Evolutionary conservation across 1,140 invertebrate genomes (phyloP), one percentile per base, ranked within the genome.

Genomic region (Manduca sexta): DNA sequence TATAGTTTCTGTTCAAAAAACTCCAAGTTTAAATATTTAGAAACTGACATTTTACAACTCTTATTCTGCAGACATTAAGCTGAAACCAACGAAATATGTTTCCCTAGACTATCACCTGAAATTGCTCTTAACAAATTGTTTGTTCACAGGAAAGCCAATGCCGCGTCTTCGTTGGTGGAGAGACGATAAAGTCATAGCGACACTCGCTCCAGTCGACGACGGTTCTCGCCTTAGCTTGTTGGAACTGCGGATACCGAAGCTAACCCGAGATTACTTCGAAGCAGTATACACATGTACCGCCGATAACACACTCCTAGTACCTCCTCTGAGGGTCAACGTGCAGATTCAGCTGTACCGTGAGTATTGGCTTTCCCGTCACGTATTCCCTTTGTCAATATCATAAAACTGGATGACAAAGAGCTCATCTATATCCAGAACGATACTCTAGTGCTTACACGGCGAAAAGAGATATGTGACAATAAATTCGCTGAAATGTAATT

Each of bases 251-350:
- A 80, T 84, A 64, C 69, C 77, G 1, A 78, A 68, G 46, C 57
- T 84, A 8, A 72, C 64, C 10, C 67, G 95, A 63, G 88, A 90
- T 3, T 92, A 95, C 85, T 90, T 95, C 43, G 91, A 95, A 73
- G 91, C 93, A n/a, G 89, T 93, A 12, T 94, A 94, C 72, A 94
- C 92, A 14, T 96, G 95, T 74, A 92, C 94, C 69, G 94, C 94
- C n/a, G 92, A 92, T 60, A 96, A 96, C 83, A 95, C 76, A 82
- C 89, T 57, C 74, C 90, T 66, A 80, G 92, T 62, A 77, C 92
- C 61, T 74, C 91, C 72, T 71, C 90, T 80, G 79, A 89, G 75
- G 79, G 94, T 79, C 88, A 93, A 81, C 88, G 89, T 93, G 42
- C 90, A 91, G 50, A 89, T 94, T 49, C 92, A 93, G 62, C 88